These are phyloP conservation scores for Loriculus beryllinus DNA, from an alignment of 2,797 vertebrate species.

Conservation along the genomic window DNA sequence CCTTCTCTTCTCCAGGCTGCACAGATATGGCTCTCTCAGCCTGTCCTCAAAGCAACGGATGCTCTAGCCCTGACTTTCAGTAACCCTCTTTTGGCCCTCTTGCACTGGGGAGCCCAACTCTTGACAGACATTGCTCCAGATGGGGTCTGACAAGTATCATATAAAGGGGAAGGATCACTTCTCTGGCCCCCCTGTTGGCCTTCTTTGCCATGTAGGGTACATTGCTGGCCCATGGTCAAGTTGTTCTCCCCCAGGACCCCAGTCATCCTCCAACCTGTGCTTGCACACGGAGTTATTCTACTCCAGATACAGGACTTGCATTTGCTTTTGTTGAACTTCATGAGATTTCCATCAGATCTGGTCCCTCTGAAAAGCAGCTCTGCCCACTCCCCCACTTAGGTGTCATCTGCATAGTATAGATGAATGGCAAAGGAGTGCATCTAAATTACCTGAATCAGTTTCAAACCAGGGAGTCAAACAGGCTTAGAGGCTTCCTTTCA, in stretches of 20 bases:
- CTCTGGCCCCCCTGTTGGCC: neutral
- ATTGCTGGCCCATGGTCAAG: neutral
- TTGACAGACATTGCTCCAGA: neutral
- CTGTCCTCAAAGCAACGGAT: rapidly evolving
- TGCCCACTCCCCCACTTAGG: neutral
- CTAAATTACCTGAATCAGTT: neutral
- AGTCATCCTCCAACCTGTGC: rapidly evolving
- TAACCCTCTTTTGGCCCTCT: neutral
- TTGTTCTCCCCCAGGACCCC: neutral
- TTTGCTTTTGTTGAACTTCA: neutral
- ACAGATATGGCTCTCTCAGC: neutral
- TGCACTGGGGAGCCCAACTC: neutral
- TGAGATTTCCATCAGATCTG: neutral
- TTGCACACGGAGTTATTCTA: neutral
- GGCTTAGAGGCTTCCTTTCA: neutral
- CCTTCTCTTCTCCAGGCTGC: neutral
- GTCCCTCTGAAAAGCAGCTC: neutral
- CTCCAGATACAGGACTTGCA: neutral
- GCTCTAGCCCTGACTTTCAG: neutral
- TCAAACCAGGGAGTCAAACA: neutral
- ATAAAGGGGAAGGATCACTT: neutral
- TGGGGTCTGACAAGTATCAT: neutral
- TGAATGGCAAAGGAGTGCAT: neutral
- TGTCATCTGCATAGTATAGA: neutral
- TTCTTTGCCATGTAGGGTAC: neutral